Evolutionary conservation across 2,888 invertebrate genomes (phyloP).

Genomic region (Meliscaeva auricollis): DNA sequence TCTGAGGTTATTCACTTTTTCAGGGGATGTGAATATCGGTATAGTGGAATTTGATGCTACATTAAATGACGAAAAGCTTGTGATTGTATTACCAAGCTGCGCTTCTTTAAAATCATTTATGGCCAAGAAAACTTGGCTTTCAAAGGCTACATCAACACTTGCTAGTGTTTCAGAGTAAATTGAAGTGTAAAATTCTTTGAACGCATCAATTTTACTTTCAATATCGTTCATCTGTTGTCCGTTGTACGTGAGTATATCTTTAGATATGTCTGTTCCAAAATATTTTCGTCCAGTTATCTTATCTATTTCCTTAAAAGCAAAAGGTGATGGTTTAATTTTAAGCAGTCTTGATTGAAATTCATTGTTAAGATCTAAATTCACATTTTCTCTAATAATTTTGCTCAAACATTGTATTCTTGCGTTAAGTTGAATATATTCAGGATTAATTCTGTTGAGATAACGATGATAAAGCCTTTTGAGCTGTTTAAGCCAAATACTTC

Average conservation of each 20-base stretch:
- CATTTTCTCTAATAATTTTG: background rate
- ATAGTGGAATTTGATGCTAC: background rate
- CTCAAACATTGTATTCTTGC: background rate
- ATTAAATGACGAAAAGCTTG: too few relatives aligned
- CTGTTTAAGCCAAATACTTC: conserved; percentile 1
- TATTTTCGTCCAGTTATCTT: conserved; percentile 10
- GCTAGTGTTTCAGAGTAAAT: background rate
- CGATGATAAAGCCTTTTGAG: conserved; percentile 14
- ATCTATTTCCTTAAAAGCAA: conserved; percentile 17
- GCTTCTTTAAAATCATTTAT: too few relatives aligned
- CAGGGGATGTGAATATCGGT: background rate
- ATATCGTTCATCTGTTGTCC: background rate
- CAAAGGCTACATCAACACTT: too few relatives aligned
- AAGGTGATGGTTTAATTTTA: background rate
- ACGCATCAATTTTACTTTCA: background rate
- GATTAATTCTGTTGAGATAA: conserved; percentile 1
- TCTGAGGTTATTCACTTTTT: background rate
- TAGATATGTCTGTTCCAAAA: background rate
- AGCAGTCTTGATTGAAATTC: background rate
- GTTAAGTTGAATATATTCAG: conserved; percentile 5
- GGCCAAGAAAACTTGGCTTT: too few relatives aligned
- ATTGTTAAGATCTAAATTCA: background rate
- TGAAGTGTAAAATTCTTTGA: background rate
- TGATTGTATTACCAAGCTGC: too few relatives aligned
- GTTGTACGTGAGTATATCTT: background rate